These are phyloP conservation scores for Condylura cristata DNA, from an alignment of 2,113 vertebrate species.

Conservation along the genomic window DNA sequence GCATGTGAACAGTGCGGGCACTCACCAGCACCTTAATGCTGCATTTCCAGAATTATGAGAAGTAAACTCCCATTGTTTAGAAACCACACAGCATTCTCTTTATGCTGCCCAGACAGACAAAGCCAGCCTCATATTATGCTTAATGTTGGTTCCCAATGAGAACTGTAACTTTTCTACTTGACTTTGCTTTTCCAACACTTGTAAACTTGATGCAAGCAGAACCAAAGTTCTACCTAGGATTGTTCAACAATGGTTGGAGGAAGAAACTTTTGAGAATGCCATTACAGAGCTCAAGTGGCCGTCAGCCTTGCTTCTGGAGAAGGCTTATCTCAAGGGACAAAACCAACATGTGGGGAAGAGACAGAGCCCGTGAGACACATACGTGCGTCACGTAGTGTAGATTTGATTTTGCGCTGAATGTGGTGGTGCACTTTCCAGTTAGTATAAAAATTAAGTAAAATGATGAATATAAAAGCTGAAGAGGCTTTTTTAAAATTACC, in stretches of 20 bases:
- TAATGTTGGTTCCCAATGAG: neutral
- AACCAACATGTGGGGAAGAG: neutral
- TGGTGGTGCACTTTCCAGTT: neutral
- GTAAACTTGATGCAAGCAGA: neutral
- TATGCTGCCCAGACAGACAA: neutral
- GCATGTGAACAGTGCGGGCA: neutral
- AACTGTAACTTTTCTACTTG: neutral
- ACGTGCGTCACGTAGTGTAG: neutral
- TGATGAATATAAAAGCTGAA: neutral
- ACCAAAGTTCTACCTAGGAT: neutral
- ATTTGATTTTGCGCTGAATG: neutral
- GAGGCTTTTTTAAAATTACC: neutral
- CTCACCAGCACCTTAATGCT: neutral
- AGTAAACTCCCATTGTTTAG: neutral
- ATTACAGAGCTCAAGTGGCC: neutral
- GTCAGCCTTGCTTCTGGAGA: neutral
- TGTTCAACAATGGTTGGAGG: neutral
- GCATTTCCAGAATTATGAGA: neutral
- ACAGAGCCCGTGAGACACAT: neutral
- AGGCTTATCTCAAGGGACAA: slow-evolving; percentile 1
- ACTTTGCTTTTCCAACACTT: neutral
- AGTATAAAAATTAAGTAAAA: slow-evolving; percentile 19
- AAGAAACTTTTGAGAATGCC: neutral
- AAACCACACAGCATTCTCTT: neutral
- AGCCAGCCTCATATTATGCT: neutral